Base-by-base conservation (phyloP, 2,113 vertebrate species). In the Perca flavescens region DNA sequence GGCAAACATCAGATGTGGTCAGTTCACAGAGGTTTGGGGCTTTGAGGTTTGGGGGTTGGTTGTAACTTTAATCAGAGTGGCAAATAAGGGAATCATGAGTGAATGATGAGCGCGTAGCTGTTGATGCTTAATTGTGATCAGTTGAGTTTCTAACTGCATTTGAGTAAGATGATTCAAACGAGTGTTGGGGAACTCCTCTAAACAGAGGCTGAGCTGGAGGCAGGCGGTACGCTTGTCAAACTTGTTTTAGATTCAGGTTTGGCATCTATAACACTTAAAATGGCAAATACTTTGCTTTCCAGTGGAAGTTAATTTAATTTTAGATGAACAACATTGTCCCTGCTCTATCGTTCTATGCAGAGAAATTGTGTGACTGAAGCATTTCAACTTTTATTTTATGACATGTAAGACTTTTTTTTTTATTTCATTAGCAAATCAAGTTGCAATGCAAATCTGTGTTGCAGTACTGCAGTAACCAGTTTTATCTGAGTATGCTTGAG, bases 1-100 rank as follows among this genome's bases (percentile, higher is more conserved):
- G 84, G 70, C 75, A 75, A 87, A 82, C 92, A 90, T 93, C 91
- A 88, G 88, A 92, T 83, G 86, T 87, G 89, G 87, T 71, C 87
- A 78, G 46, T 68, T 85, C 82, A 74, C 60, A 86, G 80, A 66
- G 80, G 65, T 25, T 86, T 76, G 80, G 80, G 65, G 65, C 62
- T 81, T 56, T 80, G 89, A 82, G 85, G 80, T 63, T 84, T 81
- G 54, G 28, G 66, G 62, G 40, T 69, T 74, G 61, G 85, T 83
- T 88, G 50, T 83, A 79, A 66, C 77, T 86, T 73, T 77, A 87
- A 87, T 91, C 80, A 88, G 49, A 82, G 77, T 57, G 62, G 73
- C 67, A 62, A 78, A 64, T 70, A 80, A 87, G 74, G 28, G 61
- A 60, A 70, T 58, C 74, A 46, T 53, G 69, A 76, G 80, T 43